Evolutionary conservation across 1,140 invertebrate species (phyloP).

Genomic region (Leguminivora glycinivorella): DNA sequence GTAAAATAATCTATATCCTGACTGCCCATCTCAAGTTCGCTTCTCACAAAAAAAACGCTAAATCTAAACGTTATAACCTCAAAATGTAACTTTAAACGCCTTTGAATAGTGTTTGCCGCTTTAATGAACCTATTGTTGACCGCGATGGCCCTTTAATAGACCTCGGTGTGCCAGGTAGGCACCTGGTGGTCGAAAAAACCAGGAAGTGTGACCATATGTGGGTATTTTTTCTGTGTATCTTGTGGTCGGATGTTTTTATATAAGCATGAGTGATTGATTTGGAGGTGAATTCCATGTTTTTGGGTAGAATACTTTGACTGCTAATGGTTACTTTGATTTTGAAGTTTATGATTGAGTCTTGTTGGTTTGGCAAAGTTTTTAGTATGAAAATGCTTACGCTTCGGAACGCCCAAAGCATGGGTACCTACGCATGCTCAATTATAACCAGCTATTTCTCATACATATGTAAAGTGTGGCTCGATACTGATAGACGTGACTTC

Average conservation of each 20-base stretch:
- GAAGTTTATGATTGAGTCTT: no score
- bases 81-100: conserved; percentile 6
- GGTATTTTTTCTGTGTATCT: background rate
- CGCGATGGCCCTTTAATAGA: conserved; percentile 12
- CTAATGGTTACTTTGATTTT: no score
- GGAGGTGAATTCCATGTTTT: background rate
- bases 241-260: conserved; percentile 13
- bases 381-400: no score
- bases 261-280: conserved; percentile 2
- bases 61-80: background rate
- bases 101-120: background rate
- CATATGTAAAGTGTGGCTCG: no score
- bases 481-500: no score
- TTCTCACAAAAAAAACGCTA: background rate
- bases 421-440: no score
- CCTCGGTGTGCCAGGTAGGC: background rate
- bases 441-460: no score
- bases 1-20: background rate
- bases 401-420: no score
- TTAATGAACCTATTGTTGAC: conserved; percentile 14
- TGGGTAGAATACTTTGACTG: background rate
- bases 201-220: conserved; percentile 13
- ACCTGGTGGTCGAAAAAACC: background rate
- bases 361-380: no score
- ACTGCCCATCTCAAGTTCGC: background rate